phyloP scores from a whole-genome alignment of 2,797 vertebrate species.

The Phrynocephalus vlangalii region DNA sequence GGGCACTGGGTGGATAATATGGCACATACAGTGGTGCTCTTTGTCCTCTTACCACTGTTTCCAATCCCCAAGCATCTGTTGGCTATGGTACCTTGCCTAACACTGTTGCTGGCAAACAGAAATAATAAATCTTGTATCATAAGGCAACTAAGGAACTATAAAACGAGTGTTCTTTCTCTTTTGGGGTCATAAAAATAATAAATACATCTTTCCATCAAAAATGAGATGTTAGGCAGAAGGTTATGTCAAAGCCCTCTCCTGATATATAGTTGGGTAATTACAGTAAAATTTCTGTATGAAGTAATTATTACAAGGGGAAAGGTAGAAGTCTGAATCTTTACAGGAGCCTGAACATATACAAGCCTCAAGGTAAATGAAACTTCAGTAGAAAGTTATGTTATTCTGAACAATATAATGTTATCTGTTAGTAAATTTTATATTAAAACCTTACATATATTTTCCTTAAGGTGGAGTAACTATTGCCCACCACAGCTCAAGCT shows the following conservation, averaged over 20 bases:
- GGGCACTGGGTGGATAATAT: background rate
- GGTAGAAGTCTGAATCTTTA: background rate
- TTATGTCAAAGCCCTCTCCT: background rate
- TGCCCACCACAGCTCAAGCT: background rate
- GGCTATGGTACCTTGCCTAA: background rate
- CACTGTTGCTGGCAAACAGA: too few species aligned
- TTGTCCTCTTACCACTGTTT: background rate
- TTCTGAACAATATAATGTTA: background rate
- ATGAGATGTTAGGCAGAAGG: background rate
- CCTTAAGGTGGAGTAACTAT: background rate
- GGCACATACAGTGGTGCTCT: background rate
- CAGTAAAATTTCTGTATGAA: background rate
- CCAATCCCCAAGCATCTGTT: background rate
- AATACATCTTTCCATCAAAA: background rate
- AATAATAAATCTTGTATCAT: background rate
- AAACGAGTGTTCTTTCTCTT: background rate
- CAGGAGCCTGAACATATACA: background rate
- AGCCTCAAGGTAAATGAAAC: background rate
- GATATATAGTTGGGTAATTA: background rate
- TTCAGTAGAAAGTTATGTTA: background rate
- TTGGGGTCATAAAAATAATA: too few species aligned
- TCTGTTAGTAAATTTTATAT: background rate
- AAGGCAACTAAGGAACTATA: background rate
- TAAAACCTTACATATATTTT: background rate
- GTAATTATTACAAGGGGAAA: background rate